phyloP scores from a whole-genome alignment of 2,797 vertebrate species.

The Chromis chromis region DNA sequence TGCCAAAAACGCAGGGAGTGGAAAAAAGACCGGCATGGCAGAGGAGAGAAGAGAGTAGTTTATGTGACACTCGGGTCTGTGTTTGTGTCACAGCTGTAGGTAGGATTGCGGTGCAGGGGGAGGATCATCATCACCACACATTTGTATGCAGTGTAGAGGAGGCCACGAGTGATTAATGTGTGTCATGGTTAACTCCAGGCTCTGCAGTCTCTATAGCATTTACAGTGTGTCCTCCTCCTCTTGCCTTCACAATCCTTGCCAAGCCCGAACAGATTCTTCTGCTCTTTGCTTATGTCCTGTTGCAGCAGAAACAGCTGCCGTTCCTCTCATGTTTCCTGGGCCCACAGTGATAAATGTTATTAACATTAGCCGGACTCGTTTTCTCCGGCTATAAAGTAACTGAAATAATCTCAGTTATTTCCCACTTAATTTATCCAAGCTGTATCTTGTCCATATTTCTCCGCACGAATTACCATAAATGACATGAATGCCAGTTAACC shows the following conservation, averaged over 20 bases:
- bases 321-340: constrained; percentile 12
- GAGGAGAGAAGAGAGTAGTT: constrained; percentile 28
- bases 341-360: constrained; percentile 33
- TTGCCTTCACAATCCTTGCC: constrained; percentile 33
- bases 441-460: not conserved
- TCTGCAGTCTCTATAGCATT: constrained; percentile 75
- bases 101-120: constrained; percentile 55
- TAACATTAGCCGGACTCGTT: constrained; percentile 20
- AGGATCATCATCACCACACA: constrained; percentile 61
- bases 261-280: constrained; percentile 60
- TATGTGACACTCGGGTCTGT: constrained; percentile 52
- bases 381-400: not conserved
- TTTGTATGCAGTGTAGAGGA: constrained; percentile 67
- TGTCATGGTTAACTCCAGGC: constrained; percentile 70
- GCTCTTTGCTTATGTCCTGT: constrained; percentile 19
- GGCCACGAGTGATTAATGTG: constrained; percentile 78
- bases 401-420: constrained; percentile 8
- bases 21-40: not conserved
- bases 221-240: constrained; percentile 66
- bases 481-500: constrained; percentile 47
- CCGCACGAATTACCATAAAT: not conserved
- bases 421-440: constrained; percentile 3
- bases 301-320: constrained; percentile 30
- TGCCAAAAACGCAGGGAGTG: constrained; percentile 17
- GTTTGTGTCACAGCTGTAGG: constrained; percentile 65